Conservation (phyloP, 2,797 vertebrate genomes). For the Sciurus carolinensis region DNA sequence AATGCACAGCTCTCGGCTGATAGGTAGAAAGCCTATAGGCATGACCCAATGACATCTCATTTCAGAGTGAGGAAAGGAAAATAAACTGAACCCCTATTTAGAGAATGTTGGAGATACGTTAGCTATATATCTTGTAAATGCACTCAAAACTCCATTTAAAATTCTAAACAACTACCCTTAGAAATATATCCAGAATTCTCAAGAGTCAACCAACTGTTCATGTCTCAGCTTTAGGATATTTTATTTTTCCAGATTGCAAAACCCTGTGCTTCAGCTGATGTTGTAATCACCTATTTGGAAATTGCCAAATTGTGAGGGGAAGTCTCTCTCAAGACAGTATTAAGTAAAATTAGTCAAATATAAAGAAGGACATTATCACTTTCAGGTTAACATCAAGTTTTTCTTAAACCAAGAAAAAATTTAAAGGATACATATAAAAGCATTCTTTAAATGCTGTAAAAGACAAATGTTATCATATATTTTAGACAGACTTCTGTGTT, state of each 20-base stretch:
- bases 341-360: conserved; percentile 36
- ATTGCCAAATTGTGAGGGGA: not conserved
- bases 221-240: not conserved
- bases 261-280: not conserved
- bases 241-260: conserved; percentile 40
- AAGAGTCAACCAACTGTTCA: not conserved
- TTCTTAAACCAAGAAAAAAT: not conserved
- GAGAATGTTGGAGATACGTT: not conserved
- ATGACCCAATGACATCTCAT: not conserved
- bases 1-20: not conserved
- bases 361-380: conserved; percentile 19
- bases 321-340: not conserved
- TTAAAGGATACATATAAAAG: conserved; percentile 56
- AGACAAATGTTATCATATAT: not conserved
- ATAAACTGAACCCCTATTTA: not conserved
- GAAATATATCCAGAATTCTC: conserved; percentile 23
- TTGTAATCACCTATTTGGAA: conserved; percentile 19
- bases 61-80: conserved; percentile 6
- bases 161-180: conserved; percentile 28
- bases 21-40: not conserved
- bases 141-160: not conserved
- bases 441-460: not conserved
- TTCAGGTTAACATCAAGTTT: conserved; percentile 16
- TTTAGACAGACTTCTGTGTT: conserved; percentile 9
- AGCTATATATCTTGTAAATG: conserved; percentile 48